Evolutionary conservation across 2,797 vertebrate species (phyloP), one percentile per base, ranked within the genome.

Genomic region (Cirrhinus molitorella): DNA sequence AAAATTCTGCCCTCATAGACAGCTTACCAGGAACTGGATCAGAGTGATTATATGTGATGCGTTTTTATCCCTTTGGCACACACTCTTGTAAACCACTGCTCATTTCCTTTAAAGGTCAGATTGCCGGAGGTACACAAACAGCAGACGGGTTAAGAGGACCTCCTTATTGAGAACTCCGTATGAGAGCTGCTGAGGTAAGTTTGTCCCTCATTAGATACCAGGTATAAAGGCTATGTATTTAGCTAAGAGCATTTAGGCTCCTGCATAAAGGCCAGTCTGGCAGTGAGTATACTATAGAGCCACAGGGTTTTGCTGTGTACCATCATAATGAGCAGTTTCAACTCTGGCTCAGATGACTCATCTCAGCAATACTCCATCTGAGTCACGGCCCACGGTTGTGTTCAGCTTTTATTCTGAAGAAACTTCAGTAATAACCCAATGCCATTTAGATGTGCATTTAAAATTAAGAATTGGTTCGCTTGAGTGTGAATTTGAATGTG

Each of bases 321-420:
- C 34, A 53, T 86, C 74, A 25, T 88, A 86, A 88, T 85, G 80
- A 88, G 83, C 65, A 77, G 55, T 25, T 80, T 68, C 19, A 53
- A 74, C 43, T 34, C 37, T 28, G 72, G 16, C 43, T 45, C 13
- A 49, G 45, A 80, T 83, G 85, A 85, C 83, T 89, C 83, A 84
- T 80, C 61, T 83, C 67, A 81, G 81, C 67, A 73, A 77, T 81
- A 61, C 57, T 75, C 75, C 51, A 34, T 78, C 72, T 86, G 76
- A 83, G 72, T 83, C 80, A 83, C 16, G 23, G 68, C 72, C 68
- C 45, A 70, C 57, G 78, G 63, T 88, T 87, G 74, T 68, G 77
- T 51, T 79, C 28, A n/a, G 51, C 81, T 67, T 87, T 85, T 82
- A 55, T 81, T 87, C 70, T 25, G 49, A 68, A 2, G 61, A 77